Evolutionary conservation across 2,113 vertebrate species (phyloP).

Genomic region (Scophthalmus maximus): DNA sequence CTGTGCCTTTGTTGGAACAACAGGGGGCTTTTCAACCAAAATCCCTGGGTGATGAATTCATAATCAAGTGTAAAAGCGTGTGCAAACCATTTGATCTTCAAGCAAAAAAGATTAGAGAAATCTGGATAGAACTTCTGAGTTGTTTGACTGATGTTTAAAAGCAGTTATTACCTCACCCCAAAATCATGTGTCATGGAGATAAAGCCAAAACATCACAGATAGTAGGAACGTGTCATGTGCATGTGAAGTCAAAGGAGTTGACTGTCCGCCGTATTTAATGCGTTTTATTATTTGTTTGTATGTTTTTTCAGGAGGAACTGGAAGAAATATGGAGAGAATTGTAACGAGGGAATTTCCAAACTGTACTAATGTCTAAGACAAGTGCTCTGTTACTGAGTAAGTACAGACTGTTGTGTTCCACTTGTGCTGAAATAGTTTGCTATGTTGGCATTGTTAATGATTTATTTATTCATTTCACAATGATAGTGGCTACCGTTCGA

Average conservation of each 20-base stretch:
- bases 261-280: constrained; percentile 24
- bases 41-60: constrained; percentile 29
- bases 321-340: constrained; percentile 88
- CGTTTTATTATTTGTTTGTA: constrained; percentile 44
- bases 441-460: constrained; percentile 47
- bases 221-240: not conserved
- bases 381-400: constrained; percentile 61
- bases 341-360: constrained; percentile 97
- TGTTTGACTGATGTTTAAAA: constrained; percentile 25
- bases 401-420: constrained; percentile 72
- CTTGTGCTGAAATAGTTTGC: constrained; percentile 60
- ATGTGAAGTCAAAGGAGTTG: constrained; percentile 14
- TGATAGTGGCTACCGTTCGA: constrained; percentile 48
- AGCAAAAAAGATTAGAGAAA: constrained; percentile 17
- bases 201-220: constrained; percentile 1
- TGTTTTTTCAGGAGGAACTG: constrained; percentile 86
- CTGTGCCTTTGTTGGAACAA: constrained; percentile 23
- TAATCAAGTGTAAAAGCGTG: constrained; percentile 34
- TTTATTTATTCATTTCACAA: constrained; percentile 30
- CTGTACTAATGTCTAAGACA: constrained; percentile 94
- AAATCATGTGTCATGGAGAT: constrained; percentile 8
- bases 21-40: constrained; percentile 36
- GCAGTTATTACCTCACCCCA: not conserved
- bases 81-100: constrained; percentile 40
- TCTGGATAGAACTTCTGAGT: constrained; percentile 8